A percentile compares a stretch with the other conserved stretches of the same genome.
Conservation (phyloP, 2,797 vertebrate species). For the Sebastes goodei region DNA sequence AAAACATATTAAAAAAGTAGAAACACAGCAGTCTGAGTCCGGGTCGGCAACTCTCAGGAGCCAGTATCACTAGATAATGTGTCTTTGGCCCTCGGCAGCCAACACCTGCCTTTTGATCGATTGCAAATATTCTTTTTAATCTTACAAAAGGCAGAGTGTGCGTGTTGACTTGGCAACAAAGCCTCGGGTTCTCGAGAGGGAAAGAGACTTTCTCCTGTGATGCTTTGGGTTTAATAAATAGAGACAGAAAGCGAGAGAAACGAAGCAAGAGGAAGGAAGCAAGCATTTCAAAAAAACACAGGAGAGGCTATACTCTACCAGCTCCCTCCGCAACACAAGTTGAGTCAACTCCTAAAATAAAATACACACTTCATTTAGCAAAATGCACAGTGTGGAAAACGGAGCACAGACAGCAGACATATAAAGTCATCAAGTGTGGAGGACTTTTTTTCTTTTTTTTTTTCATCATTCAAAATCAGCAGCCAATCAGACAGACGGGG, state of each 20-base stretch:
- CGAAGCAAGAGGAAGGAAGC: conserved; percentile 59
- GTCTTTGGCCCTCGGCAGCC: conserved; percentile 33
- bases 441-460: not conserved
- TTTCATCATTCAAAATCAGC: conserved; percentile 18
- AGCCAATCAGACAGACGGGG: conserved; percentile 33
- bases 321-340: conserved; percentile 86
- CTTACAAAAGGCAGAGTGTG: conserved; percentile 3
- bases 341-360: conserved; percentile 86
- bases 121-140: not conserved
- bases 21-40: conserved; percentile 54
- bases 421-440: not conserved
- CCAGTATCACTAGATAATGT: conserved; percentile 54
- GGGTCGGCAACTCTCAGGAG: conserved; percentile 29
- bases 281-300: conserved; percentile 35
- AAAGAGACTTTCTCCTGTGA: conserved; percentile 69
- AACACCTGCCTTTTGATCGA: conserved; percentile 13
- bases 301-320: conserved; percentile 84
- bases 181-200: conserved; percentile 36
- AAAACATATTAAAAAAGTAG: conserved; percentile 51
- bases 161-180: conserved; percentile 6
- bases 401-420: not conserved
- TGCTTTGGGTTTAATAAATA: conserved; percentile 48
- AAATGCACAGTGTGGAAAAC: conserved; percentile 16
- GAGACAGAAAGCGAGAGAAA: conserved; percentile 49
- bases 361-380: conserved; percentile 75